Conservation (phyloP, 2,888 invertebrate genomes). For the Allacma fusca region DNA sequence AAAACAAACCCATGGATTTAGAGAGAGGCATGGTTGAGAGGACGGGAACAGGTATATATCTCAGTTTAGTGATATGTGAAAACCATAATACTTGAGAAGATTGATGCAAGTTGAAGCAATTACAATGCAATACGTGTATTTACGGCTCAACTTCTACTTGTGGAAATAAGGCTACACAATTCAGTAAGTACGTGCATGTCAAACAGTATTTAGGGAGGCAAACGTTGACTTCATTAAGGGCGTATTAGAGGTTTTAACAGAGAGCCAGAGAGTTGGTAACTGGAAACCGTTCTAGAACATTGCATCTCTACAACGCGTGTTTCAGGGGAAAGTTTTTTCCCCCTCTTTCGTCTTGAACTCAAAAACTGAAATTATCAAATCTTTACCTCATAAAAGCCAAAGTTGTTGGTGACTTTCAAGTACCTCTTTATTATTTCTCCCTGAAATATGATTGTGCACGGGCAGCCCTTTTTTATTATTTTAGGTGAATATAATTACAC, state of each 20-base stretch:
- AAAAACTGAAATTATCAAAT: slow-evolving; percentile 38
- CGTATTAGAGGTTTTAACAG: slow-evolving; percentile 42
- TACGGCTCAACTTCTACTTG: slow-evolving; percentile 25
- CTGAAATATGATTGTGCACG: not conserved
- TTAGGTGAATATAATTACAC: not conserved
- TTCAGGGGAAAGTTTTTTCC: slow-evolving; percentile 28
- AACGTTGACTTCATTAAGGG: slow-evolving; percentile 48
- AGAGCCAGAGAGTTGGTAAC: slow-evolving; percentile 29
- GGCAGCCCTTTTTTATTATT: not conserved
- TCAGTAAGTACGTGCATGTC: slow-evolving; percentile 33
- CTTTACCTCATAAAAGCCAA: slow-evolving; percentile 38
- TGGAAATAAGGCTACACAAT: slow-evolving; percentile 17
- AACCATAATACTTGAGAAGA: not conserved
- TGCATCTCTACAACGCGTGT: not conserved
- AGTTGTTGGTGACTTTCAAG: slow-evolving; percentile 25
- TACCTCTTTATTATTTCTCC: slow-evolving; percentile 11
- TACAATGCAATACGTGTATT: slow-evolving; percentile 36
- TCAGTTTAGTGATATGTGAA: no score
- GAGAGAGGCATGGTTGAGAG: no score
- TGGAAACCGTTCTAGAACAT: slow-evolving; percentile 27
- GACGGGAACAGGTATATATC: no score
- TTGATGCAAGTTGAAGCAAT: slow-evolving; percentile 33
- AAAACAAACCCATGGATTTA: no score
- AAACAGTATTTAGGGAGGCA: slow-evolving; percentile 44
- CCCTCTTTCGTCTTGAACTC: not conserved